Base-by-base conservation (phyloP, 2,797 vertebrate genomes). In the Phoxinus dragarum region DNA sequence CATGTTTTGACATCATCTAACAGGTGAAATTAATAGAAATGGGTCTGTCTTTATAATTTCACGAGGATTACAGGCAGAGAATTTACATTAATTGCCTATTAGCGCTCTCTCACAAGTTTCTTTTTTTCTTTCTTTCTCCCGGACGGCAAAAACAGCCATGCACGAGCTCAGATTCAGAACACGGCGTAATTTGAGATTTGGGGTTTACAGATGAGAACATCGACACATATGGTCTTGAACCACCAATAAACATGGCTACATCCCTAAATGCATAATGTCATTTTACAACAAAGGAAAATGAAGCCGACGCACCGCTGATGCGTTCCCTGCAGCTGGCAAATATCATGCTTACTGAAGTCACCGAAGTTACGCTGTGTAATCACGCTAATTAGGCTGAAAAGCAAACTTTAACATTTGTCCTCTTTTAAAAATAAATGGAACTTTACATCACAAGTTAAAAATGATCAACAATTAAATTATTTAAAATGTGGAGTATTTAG, bases 181-280 rank as follows among this genome's bases (percentile, higher is more conserved):
- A 38, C 21, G 21, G n/a, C 2, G 36, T 66, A 23, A 67, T 81
- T 81, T 54, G 64, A 75, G 84, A 79, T 31, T 44, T 69, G 74
- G 19, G 82, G 73, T 84, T 84, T 77, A 81, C 84, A 76, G 78
- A 86, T 76, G 79, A 86, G 79, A 86, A 86, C 84, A 81, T 81
- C 71, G 49, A 76, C 79, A 80, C 84, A 86, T 86, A 86, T 86
- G 84, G 84, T 69, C 79, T 40, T 76, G 84, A 86, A 81, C 71
- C 77, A 80, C 77, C 78, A 76, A 59, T 81, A 73, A 67, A 67
- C 80, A 81, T 61, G 64, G 66, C 36, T 69, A 34, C 36, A 69
- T 76, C 77, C 78, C 71, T 80, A 84, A 83, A 81, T 80, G 47
- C 77, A 71, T 27, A 81, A 72, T 74, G 78, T 86, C 80, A 71